A percentile compares a stretch with the other conserved stretches of the same genome.
Evolutionary conservation across 2,797 vertebrate species (phyloP).

Genomic region (Aphelocoma californica): DNA sequence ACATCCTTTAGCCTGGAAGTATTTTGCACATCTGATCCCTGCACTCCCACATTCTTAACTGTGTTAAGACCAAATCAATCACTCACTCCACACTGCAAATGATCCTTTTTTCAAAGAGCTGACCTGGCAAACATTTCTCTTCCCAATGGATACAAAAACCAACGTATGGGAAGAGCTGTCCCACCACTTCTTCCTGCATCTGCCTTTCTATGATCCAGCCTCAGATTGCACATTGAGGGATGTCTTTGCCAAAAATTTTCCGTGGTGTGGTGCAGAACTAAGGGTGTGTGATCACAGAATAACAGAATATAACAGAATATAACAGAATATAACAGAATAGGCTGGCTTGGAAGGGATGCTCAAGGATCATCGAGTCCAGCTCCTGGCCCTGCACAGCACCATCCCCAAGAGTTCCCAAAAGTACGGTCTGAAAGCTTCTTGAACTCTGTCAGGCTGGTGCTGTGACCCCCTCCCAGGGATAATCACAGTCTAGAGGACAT

Average conservation of each 20-base stretch:
- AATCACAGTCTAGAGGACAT: not conserved
- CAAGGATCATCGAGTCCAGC: not conserved
- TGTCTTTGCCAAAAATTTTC: not conserved
- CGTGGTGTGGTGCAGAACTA: not conserved
- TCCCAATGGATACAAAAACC: not conserved
- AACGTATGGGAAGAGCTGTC: not conserved
- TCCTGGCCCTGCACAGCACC: not conserved
- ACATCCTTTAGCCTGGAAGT: not conserved
- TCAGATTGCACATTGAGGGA: not conserved
- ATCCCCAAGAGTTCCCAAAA: not conserved
- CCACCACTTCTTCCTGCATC: not conserved
- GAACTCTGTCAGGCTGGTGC: not conserved
- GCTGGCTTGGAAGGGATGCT: not conserved
- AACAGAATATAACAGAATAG: not conserved
- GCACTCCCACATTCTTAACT: not conserved
- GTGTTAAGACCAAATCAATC: not conserved
- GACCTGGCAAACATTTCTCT: not conserved
- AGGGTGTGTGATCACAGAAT: not conserved
- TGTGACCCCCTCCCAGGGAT: not conserved
- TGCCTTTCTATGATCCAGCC: not conserved
- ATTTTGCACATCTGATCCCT: not conserved
- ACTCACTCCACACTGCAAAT: not conserved
- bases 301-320: not conserved
- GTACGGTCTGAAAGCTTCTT: not conserved
- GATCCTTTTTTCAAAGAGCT: not conserved